Evolutionary conservation across 2,797 vertebrate species (phyloP).

Genomic region (Trichosurus vulpecula): DNA sequence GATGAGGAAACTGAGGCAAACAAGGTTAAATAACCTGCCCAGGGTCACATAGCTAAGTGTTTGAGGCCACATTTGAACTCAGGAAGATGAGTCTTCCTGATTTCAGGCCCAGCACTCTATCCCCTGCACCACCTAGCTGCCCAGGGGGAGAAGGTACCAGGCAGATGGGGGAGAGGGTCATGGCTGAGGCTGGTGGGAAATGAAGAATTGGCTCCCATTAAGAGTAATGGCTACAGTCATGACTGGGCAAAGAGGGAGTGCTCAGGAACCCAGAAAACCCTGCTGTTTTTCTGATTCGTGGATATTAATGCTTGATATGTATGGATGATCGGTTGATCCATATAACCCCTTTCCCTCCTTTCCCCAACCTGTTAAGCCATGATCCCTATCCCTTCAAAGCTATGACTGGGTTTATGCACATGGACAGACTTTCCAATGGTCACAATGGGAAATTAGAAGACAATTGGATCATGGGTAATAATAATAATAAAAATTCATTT

Average conservation of each 20-base stretch:
- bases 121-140: not conserved
- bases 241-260: not conserved
- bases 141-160: not conserved
- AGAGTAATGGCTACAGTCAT: not conserved
- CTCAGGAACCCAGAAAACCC: not conserved
- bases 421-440: not conserved
- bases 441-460: not conserved
- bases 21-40: not conserved
- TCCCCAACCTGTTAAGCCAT: not conserved
- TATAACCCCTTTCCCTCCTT: not conserved
- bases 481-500: not conserved
- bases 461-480: not conserved
- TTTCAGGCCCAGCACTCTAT: not conserved
- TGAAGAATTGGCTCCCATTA: not conserved
- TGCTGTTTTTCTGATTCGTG: not conserved
- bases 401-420: not conserved
- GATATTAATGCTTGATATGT: not conserved
- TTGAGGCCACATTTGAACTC: not conserved
- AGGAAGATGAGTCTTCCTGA: not conserved
- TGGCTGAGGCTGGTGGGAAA: not conserved
- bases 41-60: not conserved
- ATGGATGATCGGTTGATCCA: not conserved
- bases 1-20: not conserved
- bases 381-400: not conserved
- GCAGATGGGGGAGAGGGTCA: not conserved